These are phyloP conservation scores for Aotus griseimembra DNA, from an alignment of 2,797 vertebrate species.

Conservation along the genomic window DNA sequence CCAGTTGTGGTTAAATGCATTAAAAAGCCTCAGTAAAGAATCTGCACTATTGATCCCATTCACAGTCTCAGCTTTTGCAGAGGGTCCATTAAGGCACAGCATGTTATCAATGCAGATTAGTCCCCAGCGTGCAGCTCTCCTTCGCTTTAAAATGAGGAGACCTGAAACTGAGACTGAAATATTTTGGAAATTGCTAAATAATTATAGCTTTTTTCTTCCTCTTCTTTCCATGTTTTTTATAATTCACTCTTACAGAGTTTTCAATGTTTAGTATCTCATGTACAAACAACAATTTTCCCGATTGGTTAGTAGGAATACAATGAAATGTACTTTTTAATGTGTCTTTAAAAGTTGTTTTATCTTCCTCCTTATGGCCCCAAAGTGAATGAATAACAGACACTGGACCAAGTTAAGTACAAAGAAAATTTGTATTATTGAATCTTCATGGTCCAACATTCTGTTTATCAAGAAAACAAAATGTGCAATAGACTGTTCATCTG, in stretches of 20 bases:
- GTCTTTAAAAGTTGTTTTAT: background rate
- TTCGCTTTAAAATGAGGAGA: conserved; percentile 3
- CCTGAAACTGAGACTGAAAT: conserved; percentile 3
- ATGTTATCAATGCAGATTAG: conserved; percentile 60
- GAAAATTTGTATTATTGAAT: background rate
- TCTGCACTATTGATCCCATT: conserved; percentile 25
- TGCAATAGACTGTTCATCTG: background rate
- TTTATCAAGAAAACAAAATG: background rate
- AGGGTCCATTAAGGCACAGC: conserved; percentile 52
- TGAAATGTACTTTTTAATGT: background rate
- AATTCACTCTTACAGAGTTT: background rate
- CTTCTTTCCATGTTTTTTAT: conserved; percentile 7
- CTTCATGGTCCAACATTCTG: background rate
- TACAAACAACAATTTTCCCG: conserved; percentile 24
- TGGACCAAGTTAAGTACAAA: background rate
- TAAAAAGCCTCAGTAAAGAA: conserved; percentile 57
- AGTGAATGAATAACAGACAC: background rate
- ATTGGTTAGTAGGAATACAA: background rate
- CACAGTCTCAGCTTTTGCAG: background rate
- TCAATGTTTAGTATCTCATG: background rate
- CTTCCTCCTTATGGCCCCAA: background rate
- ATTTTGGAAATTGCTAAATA: conserved; percentile 34
- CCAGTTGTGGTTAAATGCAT: conserved; percentile 57
- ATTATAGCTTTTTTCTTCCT: background rate
- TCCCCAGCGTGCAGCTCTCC: background rate